These are phyloP conservation scores for Chaitophorus viminalis DNA, from an alignment of 2,888 invertebrate species.

Conservation along the genomic window DNA sequence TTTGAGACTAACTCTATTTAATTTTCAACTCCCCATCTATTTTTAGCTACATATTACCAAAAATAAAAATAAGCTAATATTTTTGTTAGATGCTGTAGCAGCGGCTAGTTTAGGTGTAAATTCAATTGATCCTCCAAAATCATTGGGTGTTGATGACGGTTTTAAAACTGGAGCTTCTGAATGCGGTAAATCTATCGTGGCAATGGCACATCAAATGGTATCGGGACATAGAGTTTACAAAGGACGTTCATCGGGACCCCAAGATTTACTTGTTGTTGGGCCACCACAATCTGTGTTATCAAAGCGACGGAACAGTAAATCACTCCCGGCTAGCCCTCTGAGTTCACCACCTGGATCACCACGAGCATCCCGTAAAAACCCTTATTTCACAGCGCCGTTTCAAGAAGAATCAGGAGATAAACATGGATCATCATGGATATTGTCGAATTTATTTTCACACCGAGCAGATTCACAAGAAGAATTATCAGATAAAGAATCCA, in stretches of 20 bases:
- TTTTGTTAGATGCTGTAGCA: conserved; percentile 46
- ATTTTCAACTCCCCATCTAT: background rate
- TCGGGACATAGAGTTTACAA: conserved; percentile 66
- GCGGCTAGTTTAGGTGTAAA: conserved; percentile 58
- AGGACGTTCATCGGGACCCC: conserved; percentile 54
- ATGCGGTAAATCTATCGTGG: conserved; percentile 75
- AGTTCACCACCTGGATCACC: conserved; percentile 76
- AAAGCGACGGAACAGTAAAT: conserved; percentile 75
- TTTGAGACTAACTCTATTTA: background rate
- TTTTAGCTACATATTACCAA: background rate
- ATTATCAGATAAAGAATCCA: conserved; percentile 54
- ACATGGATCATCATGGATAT: conserved; percentile 50
- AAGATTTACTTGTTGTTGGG: conserved; percentile 30
- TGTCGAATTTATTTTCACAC: conserved; percentile 53
- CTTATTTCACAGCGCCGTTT: conserved; percentile 70
- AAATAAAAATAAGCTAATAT: background rate
- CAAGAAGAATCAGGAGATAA: conserved; percentile 57
- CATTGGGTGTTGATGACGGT: conserved; percentile 78
- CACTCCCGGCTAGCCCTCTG: conserved; percentile 77
- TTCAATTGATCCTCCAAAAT: conserved; percentile 66
- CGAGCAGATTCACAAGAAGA: conserved; percentile 58
- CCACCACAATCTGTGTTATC: conserved; percentile 38
- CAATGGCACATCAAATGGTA: conserved; percentile 73
- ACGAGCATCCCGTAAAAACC: conserved; percentile 72
- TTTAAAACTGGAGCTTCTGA: conserved; percentile 69